Conservation (phyloP, 1,140 invertebrate species). For the Ganaspis sp. region DNA sequence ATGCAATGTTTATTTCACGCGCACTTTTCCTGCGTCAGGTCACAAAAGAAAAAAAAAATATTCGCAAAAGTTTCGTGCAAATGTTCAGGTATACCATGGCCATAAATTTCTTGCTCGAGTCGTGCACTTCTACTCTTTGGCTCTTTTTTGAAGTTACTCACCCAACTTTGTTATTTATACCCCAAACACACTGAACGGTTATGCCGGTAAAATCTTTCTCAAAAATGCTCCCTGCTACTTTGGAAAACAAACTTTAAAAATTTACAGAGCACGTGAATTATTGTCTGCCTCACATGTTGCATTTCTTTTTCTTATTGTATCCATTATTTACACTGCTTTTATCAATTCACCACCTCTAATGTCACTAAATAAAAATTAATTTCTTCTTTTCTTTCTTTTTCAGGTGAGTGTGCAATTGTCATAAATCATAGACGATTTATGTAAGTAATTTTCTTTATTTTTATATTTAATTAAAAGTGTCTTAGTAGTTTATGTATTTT, state of each 20-base stretch:
- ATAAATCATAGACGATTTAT: too few relatives aligned
- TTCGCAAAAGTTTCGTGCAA: slow-evolving; percentile 5
- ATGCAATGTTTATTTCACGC: neutral
- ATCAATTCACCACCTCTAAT: too few relatives aligned
- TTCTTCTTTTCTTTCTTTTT: neutral
- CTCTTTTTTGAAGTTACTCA: slow-evolving; percentile 60
- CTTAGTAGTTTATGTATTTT: too few relatives aligned
- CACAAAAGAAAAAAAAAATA: slow-evolving; percentile 4
- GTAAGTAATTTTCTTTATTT: too few relatives aligned
- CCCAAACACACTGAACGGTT: slow-evolving; percentile 58
- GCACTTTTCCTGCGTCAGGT: neutral
- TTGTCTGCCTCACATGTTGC: neutral
- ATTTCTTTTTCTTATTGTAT: neutral
- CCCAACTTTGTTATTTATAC: slow-evolving; percentile 72
- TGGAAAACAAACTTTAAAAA: slow-evolving; percentile 9
- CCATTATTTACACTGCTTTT: neutral
- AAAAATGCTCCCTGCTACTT: slow-evolving; percentile 63
- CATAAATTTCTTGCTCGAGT: slow-evolving; percentile 43
- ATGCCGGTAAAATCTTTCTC: neutral
- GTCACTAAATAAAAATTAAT: neutral
- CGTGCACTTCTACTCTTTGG: slow-evolving; percentile 38
- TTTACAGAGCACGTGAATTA: neutral
- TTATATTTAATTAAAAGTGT: too few relatives aligned
- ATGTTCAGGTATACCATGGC: slow-evolving; percentile 34
- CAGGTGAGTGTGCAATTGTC: too few relatives aligned